A percentile compares a stretch with the other conserved stretches of the same genome.
Conservation (phyloP, 2,113 vertebrate species). For the Gallinago paraguaiae region DNA sequence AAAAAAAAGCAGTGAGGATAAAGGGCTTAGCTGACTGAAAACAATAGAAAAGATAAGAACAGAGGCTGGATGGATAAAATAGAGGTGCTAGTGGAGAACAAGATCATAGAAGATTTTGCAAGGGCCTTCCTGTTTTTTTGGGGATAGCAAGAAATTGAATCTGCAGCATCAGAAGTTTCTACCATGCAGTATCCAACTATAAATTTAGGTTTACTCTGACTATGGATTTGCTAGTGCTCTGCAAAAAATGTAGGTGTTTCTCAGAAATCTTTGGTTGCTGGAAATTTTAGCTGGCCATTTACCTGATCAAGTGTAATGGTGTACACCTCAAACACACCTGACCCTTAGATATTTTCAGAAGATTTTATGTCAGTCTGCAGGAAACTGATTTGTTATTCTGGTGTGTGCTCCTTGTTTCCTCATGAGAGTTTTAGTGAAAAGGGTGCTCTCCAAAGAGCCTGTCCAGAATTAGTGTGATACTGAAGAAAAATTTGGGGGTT, state of each 20-base stretch:
- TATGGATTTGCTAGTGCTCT: not conserved
- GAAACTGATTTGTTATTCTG: not conserved
- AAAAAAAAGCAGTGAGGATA: not conserved
- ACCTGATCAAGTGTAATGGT: not conserved
- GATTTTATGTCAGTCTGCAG: not conserved
- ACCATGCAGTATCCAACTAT: not conserved
- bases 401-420: not conserved
- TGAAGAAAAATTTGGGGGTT: not conserved
- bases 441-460: not conserved
- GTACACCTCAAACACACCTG: not conserved
- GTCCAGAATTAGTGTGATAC: not conserved
- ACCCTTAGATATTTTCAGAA: not conserved
- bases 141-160: not conserved
- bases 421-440: not conserved
- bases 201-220: not conserved
- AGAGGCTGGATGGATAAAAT: not conserved
- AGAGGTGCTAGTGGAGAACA: not conserved
- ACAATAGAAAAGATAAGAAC: not conserved
- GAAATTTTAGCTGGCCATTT: not conserved
- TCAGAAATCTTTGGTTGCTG: not conserved
- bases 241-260: not conserved
- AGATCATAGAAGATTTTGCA: not conserved
- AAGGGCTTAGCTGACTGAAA: not conserved
- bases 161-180: not conserved
- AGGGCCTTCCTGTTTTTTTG: not conserved